These are phyloP conservation scores for Rostratula benghalensis DNA, from an alignment of 2,113 vertebrate genomes.

Conservation along the genomic window DNA sequence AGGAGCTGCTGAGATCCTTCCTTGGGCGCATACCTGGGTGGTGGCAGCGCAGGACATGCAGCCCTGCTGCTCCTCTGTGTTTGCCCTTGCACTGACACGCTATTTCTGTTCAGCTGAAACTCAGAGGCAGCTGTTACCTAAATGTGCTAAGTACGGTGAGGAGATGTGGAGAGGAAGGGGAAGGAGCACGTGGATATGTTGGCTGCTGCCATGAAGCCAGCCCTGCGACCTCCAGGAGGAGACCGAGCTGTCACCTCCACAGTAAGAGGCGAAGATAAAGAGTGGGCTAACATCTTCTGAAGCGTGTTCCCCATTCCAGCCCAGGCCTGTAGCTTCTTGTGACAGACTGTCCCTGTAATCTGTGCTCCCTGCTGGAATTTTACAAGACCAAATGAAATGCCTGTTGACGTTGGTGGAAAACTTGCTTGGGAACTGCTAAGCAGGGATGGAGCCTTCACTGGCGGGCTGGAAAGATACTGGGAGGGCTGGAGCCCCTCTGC, in stretches of 20 bases:
- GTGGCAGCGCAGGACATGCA: not conserved
- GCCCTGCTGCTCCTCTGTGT: not conserved
- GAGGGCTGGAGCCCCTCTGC: not conserved
- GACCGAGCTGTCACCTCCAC: not conserved
- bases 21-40: not conserved
- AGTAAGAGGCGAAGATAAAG: not conserved
- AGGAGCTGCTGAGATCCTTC: not conserved
- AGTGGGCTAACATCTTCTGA: fast-evolving
- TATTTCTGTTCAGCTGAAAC: not conserved
- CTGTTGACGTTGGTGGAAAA: not conserved
- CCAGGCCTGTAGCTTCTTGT: not conserved
- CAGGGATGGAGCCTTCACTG: not conserved
- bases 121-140: not conserved
- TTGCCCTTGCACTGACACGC: not conserved
- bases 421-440: not conserved
- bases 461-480: not conserved
- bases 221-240: fast-evolving
- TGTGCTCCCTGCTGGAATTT: not conserved
- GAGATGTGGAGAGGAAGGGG: fast-evolving
- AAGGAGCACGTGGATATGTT: fast-evolving
- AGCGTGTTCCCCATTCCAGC: fast-evolving
- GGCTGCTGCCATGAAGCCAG: not conserved
- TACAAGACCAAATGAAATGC: not conserved
- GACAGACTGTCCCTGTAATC: not conserved
- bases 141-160: fast-evolving